Conservation (phyloP, 92 coral and sea anemone species). For the Pocillopora meandrina region DNA sequence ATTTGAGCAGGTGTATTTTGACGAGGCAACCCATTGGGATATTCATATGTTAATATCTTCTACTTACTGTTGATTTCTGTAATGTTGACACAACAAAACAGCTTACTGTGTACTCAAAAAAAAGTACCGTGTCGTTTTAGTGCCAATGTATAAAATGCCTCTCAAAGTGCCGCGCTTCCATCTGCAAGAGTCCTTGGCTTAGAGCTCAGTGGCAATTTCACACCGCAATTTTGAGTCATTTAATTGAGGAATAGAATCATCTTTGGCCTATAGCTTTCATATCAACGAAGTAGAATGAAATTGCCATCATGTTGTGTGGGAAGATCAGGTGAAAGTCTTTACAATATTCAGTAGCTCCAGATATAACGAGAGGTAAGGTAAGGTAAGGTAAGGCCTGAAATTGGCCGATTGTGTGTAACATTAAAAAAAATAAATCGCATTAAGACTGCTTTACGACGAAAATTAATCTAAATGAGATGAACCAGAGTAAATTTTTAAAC, state of each 20-base stretch:
- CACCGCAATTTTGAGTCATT: neutral
- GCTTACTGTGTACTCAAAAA: constrained; percentile 4
- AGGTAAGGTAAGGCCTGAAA: constrained; percentile 16
- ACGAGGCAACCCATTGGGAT: constrained; percentile 13
- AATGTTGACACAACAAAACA: constrained; percentile 5
- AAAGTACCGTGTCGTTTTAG: neutral
- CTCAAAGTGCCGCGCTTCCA: neutral
- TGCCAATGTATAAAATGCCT: constrained; percentile 23
- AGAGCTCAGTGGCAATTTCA: neutral
- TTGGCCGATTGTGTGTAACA: neutral
- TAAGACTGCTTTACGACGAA: neutral
- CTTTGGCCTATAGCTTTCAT: constrained; percentile 13
- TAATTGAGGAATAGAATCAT: neutral
- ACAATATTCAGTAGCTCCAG: neutral
- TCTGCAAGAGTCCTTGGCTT: neutral
- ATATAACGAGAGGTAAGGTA: neutral
- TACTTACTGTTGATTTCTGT: constrained; percentile 11
- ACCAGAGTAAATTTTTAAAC: neutral
- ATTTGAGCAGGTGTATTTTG: constrained; percentile 32
- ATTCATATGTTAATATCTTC: neutral
- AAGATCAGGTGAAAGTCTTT: constrained; percentile 1
- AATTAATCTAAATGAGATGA: neutral
- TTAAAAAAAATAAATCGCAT: neutral
- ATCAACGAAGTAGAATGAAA: neutral
- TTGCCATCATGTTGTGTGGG: neutral